These are phyloP conservation scores for Lutjanus erythropterus DNA, from an alignment of 2,113 vertebrate genomes.

Conservation along the genomic window DNA sequence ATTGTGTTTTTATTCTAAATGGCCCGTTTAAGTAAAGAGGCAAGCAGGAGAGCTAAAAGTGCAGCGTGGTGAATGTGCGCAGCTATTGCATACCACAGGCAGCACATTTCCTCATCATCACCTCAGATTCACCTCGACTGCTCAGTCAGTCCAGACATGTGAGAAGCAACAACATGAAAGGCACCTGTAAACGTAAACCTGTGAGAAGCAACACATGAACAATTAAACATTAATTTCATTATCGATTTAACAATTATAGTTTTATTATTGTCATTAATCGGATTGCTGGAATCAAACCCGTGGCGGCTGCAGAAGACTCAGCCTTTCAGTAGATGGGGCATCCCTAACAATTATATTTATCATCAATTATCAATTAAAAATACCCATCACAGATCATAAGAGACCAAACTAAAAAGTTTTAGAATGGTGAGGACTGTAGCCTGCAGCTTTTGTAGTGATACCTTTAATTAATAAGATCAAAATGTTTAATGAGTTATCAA, in stretches of 20 bases:
- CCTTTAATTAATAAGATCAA: neutral
- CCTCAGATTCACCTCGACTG: slow-evolving; percentile 39
- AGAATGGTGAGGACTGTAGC: neutral
- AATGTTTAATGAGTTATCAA: neutral
- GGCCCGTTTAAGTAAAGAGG: slow-evolving; percentile 4
- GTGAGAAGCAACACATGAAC: neutral
- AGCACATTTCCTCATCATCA: slow-evolving; percentile 26
- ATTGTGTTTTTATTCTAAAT: slow-evolving; percentile 20
- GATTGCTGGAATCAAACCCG: too few relatives aligned
- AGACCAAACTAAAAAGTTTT: neutral
- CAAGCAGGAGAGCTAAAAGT: neutral
- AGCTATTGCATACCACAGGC: slow-evolving; percentile 21
- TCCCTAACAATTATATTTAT: neutral
- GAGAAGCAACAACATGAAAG: slow-evolving; percentile 2
- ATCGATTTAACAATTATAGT: neutral
- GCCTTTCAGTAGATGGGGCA: too few relatives aligned
- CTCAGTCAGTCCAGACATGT: slow-evolving; percentile 32
- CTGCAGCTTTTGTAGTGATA: neutral
- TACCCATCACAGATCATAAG: neutral
- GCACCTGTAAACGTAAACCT: slow-evolving; percentile 1
- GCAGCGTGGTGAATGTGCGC: slow-evolving; percentile 10
- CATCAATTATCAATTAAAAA: neutral
- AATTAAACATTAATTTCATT: neutral
- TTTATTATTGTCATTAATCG: too few relatives aligned
- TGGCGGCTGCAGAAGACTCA: too few relatives aligned